A percentile compares a stretch with the other conserved stretches of the same genome.
phyloP scores from a whole-genome alignment of 2,888 invertebrate species.

The Capitulum mitella region DNA sequence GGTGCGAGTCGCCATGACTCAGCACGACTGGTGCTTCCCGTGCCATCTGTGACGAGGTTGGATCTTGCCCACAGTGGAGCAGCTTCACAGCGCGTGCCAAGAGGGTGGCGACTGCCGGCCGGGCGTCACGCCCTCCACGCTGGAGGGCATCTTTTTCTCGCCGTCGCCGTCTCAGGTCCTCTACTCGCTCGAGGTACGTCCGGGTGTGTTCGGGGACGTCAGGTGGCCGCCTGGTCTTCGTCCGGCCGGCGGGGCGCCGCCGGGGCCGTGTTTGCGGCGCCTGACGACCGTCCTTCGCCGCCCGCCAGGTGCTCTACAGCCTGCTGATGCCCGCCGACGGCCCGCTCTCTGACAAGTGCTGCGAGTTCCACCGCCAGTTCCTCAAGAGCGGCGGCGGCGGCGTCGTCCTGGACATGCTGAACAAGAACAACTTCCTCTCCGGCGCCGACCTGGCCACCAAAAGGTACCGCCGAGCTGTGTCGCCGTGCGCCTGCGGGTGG shows the following conservation, averaged over 20 bases:
- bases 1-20: too few relatives aligned
- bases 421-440: constrained; percentile 74
- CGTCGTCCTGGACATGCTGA: constrained; percentile 67
- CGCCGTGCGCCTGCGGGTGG: too few relatives aligned
- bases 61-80: constrained; percentile 51
- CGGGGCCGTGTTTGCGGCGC: too few relatives aligned
- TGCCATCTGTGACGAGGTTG: too few relatives aligned
- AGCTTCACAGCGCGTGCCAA: constrained; percentile 52
- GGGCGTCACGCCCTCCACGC: constrained; percentile 43
- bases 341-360: constrained; percentile 61
- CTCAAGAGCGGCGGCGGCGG: constrained; percentile 59
- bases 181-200: constrained; percentile 67
- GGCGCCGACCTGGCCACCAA: constrained; percentile 68
- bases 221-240: too few relatives aligned
- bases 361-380: constrained; percentile 62
- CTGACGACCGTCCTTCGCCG: neutral
- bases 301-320: constrained; percentile 65
- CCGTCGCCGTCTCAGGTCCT: constrained; percentile 63
- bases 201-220: too few relatives aligned
- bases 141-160: constrained; percentile 60
- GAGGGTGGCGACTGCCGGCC: constrained; percentile 42
- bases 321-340: constrained; percentile 85
- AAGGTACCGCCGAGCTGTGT: too few relatives aligned
- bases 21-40: too few relatives aligned
- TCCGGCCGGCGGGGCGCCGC: too few relatives aligned